These are phyloP conservation scores for Magallana ariakensis DNA, from an alignment of 1,140 invertebrate species.

Conservation along the genomic window DNA sequence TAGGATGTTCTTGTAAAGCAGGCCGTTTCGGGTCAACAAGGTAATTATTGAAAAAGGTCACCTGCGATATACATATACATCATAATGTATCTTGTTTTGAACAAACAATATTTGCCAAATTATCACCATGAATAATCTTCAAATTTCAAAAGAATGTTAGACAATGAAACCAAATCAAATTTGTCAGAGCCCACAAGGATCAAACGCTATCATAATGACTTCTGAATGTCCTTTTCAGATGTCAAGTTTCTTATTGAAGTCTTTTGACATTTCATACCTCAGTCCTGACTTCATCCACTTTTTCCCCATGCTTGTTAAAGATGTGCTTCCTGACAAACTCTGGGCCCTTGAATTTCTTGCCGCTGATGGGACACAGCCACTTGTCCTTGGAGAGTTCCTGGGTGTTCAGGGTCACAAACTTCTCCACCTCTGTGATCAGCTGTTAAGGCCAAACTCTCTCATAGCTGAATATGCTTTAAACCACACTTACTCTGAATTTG, in stretches of 20 bases:
- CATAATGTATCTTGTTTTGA: no score
- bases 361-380: conserved; percentile 98
- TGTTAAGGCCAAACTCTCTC: conserved; percentile 66
- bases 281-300: conserved; percentile 97
- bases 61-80: conserved; percentile 64
- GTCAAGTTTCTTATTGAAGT: no score
- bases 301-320: conserved; percentile 97
- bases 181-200: no score
- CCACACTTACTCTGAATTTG: no score
- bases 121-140: no score
- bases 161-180: no score
- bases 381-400: conserved; percentile 98
- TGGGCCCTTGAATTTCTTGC: conserved; percentile 99
- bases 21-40: conserved; percentile 96
- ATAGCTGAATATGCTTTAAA: neutral
- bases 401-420: conserved; percentile 82
- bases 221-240: no score
- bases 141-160: no score
- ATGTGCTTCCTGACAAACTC: conserved; percentile 99
- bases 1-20: conserved; percentile 93
- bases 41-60: conserved; percentile 98
- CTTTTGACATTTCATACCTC: conserved; percentile 84
- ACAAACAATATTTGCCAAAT: no score
- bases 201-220: no score
- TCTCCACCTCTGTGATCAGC: conserved; percentile 77